A percentile compares a stretch with the other conserved stretches of the same genome.
Conservation (phyloP, 37 sponge, comb jelly and placozoan species). For the Eunapius fragilis region DNA sequence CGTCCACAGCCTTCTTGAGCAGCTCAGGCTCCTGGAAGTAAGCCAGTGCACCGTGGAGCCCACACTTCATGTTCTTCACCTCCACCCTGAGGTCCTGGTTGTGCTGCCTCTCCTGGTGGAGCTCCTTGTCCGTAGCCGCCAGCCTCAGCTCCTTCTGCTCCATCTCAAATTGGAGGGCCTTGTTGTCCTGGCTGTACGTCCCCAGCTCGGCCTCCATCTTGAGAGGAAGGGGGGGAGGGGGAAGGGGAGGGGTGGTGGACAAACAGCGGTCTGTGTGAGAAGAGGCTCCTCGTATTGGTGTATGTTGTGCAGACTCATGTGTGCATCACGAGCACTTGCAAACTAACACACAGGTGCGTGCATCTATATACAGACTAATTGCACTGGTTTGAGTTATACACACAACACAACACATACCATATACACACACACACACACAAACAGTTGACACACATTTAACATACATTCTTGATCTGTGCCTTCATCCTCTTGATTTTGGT, state of each 20-base stretch:
- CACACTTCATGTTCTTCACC: constrained; percentile 78
- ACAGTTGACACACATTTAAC: background rate
- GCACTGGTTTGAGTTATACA: background rate
- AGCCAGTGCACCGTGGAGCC: constrained; percentile 80
- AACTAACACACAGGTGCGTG: background rate
- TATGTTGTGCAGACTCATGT: background rate
- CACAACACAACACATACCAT: background rate
- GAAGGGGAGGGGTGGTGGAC: too few relatives aligned
- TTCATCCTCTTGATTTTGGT: constrained; percentile 94
- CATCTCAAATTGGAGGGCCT: constrained; percentile 71
- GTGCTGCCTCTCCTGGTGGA: constrained; percentile 83
- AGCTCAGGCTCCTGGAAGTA: constrained; percentile 94
- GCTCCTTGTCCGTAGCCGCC: constrained; percentile 86
- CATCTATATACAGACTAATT: background rate
- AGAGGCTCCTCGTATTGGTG: background rate
- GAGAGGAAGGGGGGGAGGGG: background rate
- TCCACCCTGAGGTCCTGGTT: constrained; percentile 81
- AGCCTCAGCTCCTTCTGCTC: constrained; percentile 81
- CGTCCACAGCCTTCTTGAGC: constrained; percentile 81
- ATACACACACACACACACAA: too few relatives aligned
- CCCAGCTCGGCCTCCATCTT: constrained; percentile 96
- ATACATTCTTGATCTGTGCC: constrained; percentile 91
- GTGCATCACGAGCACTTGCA: background rate
- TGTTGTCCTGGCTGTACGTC: constrained; percentile 75
- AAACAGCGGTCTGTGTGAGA: too few relatives aligned